phyloP scores from a whole-genome alignment of 2,797 vertebrate species.

The Tragopan temminckii region DNA sequence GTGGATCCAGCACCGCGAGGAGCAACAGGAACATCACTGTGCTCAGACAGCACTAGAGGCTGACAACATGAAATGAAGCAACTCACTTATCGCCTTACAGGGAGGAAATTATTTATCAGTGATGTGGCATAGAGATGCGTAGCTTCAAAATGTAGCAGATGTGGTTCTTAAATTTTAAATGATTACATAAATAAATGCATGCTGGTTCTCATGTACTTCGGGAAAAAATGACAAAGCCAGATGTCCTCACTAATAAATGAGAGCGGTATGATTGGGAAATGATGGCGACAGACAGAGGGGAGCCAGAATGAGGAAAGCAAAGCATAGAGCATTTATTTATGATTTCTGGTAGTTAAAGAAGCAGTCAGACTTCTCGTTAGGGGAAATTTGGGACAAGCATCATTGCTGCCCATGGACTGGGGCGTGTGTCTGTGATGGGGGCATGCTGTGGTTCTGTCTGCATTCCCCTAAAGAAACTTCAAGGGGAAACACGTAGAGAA shows the following conservation, averaged over 20 bases:
- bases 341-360: background rate
- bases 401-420: rapidly evolving
- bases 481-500: background rate
- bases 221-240: background rate
- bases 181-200: background rate
- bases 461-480: rapidly evolving
- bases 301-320: background rate
- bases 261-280: background rate
- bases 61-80: background rate
- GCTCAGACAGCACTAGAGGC: background rate
- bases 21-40: background rate
- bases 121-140: background rate
- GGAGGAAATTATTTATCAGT: background rate
- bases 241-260: background rate
- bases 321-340: background rate
- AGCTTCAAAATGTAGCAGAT: background rate
- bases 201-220: background rate
- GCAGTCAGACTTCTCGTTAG: background rate
- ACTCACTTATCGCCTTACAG: background rate
- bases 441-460: background rate
- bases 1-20: background rate
- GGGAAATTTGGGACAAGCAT: background rate
- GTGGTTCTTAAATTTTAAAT: background rate
- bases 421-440: background rate
- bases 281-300: background rate